These are phyloP conservation scores for Agrilus biguttatus DNA, from an alignment of 2,888 invertebrate species.

Conservation along the genomic window DNA sequence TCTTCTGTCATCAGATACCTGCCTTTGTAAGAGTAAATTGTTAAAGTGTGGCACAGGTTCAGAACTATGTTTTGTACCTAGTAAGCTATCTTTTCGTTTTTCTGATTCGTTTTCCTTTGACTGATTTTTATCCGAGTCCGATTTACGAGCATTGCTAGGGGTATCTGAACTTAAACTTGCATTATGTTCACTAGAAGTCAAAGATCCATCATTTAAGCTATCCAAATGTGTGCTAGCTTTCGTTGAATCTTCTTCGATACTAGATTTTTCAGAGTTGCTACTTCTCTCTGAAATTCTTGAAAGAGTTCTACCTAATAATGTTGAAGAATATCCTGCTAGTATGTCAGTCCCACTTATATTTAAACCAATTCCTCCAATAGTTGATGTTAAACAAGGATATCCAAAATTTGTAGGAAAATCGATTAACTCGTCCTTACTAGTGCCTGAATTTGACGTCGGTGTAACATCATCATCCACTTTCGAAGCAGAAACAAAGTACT, in stretches of 20 bases:
- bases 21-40: constrained; percentile 26
- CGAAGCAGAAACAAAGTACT: constrained; percentile 28
- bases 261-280: constrained; percentile 77
- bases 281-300: constrained; percentile 80
- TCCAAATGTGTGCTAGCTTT: constrained; percentile 74
- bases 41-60: constrained; percentile 24
- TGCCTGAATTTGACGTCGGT: constrained; percentile 46
- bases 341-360: constrained; percentile 48
- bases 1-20: constrained; percentile 67
- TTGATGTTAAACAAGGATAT: constrained; percentile 47
- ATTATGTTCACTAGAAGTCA: constrained; percentile 73
- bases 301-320: constrained; percentile 62
- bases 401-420: constrained; percentile 63
- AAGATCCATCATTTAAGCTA: constrained; percentile 71
- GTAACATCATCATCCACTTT: constrained; percentile 35
- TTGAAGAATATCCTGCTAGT: constrained; percentile 52
- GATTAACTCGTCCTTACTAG: constrained; percentile 60
- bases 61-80: constrained; percentile 14
- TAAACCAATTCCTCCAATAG: constrained; percentile 37
- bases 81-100: constrained; percentile 9
- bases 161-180: constrained; percentile 76
- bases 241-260: constrained; percentile 73
- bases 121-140: constrained; percentile 26
- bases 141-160: constrained; percentile 58
- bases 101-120: constrained; percentile 15